These are phyloP conservation scores for Chelonus insularis DNA, from an alignment of 1,140 invertebrate species.

Conservation along the genomic window DNA sequence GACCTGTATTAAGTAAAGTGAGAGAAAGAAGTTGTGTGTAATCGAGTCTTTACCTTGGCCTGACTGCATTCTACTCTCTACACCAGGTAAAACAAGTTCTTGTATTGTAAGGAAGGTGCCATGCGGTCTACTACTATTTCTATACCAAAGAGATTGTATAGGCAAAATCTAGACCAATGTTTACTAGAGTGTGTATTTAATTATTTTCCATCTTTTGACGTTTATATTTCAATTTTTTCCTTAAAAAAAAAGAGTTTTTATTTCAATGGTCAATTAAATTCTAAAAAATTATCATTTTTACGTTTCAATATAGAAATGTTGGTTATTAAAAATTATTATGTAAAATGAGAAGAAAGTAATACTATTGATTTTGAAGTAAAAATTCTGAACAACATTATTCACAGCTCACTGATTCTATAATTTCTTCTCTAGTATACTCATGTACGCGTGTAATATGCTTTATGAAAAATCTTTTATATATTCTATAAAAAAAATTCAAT, in stretches of 20 bases:
- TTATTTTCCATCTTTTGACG: constrained; percentile 31
- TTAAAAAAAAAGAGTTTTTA: background rate
- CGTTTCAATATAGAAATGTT: no score
- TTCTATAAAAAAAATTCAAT: no score
- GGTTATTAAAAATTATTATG: no score
- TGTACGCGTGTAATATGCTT: no score
- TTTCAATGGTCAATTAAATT: no score
- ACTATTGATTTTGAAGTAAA: no score
- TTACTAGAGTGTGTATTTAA: constrained; percentile 35
- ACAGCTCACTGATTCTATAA: no score
- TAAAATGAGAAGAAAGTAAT: no score
- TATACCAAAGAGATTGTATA: background rate
- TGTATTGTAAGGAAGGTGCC: constrained; percentile 41
- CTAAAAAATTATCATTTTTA: no score
- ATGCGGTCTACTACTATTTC: constrained; percentile 48
- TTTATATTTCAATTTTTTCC: background rate
- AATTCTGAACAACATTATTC: no score
- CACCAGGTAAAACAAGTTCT: background rate
- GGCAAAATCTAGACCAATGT: constrained; percentile 50
- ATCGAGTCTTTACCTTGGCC: constrained; percentile 10
- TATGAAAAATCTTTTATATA: no score
- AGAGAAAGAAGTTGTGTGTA: background rate
- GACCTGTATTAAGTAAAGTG: background rate
- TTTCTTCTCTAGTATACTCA: no score
- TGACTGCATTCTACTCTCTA: background rate